Base-by-base conservation (phyloP, 2,797 vertebrate genomes). In the Acrossocheilus wenchowensis region DNA sequence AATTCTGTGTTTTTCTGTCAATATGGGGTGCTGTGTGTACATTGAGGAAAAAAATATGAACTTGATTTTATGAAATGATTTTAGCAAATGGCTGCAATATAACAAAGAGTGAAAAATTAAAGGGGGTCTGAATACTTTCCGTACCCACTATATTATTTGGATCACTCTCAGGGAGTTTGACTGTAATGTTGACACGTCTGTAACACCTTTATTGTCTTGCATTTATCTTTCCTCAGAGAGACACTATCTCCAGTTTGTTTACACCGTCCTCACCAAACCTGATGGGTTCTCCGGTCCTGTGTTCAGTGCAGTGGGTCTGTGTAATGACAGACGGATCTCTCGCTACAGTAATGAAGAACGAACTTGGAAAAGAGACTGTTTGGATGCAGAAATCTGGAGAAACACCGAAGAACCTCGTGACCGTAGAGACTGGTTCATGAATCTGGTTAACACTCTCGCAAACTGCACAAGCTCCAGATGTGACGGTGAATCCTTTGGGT, bases 221-320 rank as follows among this genome's bases (percentile, higher is more conserved):
- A 9, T 43, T 9, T 43, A 9, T 50, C 14, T 62, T 62, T 62
- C 60, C 0, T 62, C n/a, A 62, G 60, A 57, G 7, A 23, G 7
- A 15, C 75, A 78, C 30, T 1, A 4, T 54, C 34, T 78, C 75
- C 52, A 8, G 1, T 78, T 14, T 57, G 19, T 39, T 7, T 78
- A 57, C 74, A 54, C 48, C 17, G 0, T 10, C 1, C 36, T 77
- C 17, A 36, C 30, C 7, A 23, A 23, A 23, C 19, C 68, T 69
- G 19, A 39, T 23, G 19, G 68, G 2, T 54, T 11, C 17, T 57
- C 75, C 1, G 34, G 50, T 23, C 50, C 34, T 14, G 50, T 57
- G 75, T 78, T 39, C 75, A 78, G 75, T n/a, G 75, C 75, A 36
- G 75, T 78, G 75, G 19, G 50, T 23, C 8, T 77, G 50, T 77